These are phyloP conservation scores for Percina caprodes DNA, from an alignment of 2,113 vertebrate genomes.

Conservation along the genomic window DNA sequence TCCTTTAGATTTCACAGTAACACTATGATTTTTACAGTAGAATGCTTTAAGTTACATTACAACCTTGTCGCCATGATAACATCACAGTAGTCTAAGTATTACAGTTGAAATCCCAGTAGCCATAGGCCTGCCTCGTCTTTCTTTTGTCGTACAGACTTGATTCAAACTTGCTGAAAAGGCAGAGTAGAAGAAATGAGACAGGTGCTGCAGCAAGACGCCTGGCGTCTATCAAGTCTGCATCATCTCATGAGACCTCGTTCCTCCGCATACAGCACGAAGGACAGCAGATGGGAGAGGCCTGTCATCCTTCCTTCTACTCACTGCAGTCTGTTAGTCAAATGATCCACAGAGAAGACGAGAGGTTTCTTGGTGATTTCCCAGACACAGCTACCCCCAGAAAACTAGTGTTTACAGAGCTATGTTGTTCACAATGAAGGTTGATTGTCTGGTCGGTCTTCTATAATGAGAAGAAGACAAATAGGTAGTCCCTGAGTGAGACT, in stretches of 20 bases:
- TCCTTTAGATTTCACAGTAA: too few species aligned
- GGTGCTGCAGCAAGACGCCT: background rate
- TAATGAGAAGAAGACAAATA: conserved; percentile 33
- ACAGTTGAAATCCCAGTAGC: too few species aligned
- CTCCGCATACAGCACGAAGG: background rate
- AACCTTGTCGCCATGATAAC: too few species aligned
- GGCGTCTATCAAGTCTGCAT: background rate
- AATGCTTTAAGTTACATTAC: too few species aligned
- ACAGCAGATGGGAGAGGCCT: conserved; percentile 32
- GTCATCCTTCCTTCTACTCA: conserved; percentile 1
- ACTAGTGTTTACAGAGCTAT: conserved; percentile 59
- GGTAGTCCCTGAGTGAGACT: conserved; percentile 13
- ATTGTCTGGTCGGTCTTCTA: background rate
- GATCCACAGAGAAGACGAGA: conserved; percentile 9
- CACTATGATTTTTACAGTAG: too few species aligned
- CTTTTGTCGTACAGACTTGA: conserved; percentile 13
- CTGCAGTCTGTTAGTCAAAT: conserved; percentile 28
- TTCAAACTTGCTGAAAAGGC: conserved; percentile 20
- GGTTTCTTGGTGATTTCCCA: conserved; percentile 3
- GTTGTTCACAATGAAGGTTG: conserved; percentile 34
- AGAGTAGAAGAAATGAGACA: conserved; percentile 8
- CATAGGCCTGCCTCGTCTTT: background rate
- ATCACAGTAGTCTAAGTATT: too few species aligned
- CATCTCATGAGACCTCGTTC: conserved; percentile 15
- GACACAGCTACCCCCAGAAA: background rate